Evolutionary conservation across 2,888 invertebrate genomes (phyloP).

Genomic region (Tuberolachnus salignus): DNA sequence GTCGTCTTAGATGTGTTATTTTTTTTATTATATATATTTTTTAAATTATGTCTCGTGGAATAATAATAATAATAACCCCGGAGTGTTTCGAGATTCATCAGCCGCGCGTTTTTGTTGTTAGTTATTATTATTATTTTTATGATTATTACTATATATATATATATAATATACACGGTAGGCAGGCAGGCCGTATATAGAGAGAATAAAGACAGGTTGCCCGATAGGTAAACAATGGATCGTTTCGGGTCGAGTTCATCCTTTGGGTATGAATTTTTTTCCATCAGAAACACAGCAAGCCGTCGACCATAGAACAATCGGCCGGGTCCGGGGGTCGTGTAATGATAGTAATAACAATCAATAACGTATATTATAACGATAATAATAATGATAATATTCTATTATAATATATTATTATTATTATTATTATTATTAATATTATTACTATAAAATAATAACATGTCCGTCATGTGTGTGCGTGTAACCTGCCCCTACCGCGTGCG

Average conservation of each 20-base stretch:
- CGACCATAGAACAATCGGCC: conserved; percentile 33
- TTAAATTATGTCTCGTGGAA: conserved; percentile 52
- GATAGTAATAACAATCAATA: conserved; percentile 21
- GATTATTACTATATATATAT: not conserved
- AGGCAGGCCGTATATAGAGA: not conserved
- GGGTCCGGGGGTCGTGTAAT: conserved; percentile 49
- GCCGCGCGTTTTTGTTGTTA: conserved; percentile 15
- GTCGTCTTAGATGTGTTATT: conserved; percentile 20
- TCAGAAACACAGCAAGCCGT: conserved; percentile 50
- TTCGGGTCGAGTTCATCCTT: conserved; percentile 50
- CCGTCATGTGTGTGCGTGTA: too few species aligned
- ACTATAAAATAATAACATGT: not conserved
- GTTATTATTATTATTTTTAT: not conserved
- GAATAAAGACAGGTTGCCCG: conserved; percentile 44
- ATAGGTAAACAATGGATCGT: conserved; percentile 52
- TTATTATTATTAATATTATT: not conserved
- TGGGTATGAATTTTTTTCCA: conserved; percentile 54
- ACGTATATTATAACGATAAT: not conserved
- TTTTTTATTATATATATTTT: conserved; percentile 29
- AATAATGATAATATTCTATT: conserved; percentile 7
- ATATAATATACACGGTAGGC: not conserved
- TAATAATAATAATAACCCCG: conserved; percentile 44
- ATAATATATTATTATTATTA: not conserved
- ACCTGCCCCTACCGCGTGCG: too few species aligned
- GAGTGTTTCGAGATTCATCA: conserved; percentile 39